Evolutionary conservation across 2,113 vertebrate genomes (phyloP).

Genomic region (Papio anubis): DNA sequence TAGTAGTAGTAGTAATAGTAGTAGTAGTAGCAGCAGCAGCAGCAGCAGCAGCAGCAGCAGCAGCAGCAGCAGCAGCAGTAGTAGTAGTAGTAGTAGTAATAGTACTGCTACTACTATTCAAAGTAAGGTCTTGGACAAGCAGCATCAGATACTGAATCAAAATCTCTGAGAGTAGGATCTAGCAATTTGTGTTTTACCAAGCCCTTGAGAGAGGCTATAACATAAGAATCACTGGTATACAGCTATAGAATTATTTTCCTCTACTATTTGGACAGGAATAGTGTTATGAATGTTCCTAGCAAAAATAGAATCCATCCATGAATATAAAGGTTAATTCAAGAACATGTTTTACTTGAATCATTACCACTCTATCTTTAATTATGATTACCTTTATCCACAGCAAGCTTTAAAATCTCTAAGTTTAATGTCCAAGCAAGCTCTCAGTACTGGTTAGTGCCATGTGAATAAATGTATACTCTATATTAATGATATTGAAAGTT

Average conservation of each 20-base stretch:
- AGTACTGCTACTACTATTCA: not conserved
- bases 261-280: not conserved
- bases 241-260: not conserved
- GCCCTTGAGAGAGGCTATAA: not conserved
- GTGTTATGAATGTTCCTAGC: not conserved
- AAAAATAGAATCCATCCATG: slow-evolving; percentile 28
- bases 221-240: not conserved
- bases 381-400: slow-evolving; percentile 30
- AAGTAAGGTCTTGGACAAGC: not conserved
- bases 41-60: no score
- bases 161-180: not conserved
- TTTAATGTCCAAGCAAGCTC: slow-evolving; percentile 13
- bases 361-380: slow-evolving; percentile 42
- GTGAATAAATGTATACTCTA: not conserved
- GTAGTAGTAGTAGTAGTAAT: no score
- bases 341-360: slow-evolving; percentile 24
- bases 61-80: no score
- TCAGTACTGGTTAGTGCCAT: not conserved
- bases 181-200: not conserved
- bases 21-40: no score
- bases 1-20: no score
- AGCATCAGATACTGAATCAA: not conserved
- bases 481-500: slow-evolving; percentile 6
- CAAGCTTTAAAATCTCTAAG: slow-evolving; percentile 34
- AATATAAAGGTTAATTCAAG: slow-evolving; percentile 42